These are phyloP conservation scores for Paraescarpia echinospica DNA, from an alignment of 1,140 invertebrate species.

Conservation along the genomic window DNA sequence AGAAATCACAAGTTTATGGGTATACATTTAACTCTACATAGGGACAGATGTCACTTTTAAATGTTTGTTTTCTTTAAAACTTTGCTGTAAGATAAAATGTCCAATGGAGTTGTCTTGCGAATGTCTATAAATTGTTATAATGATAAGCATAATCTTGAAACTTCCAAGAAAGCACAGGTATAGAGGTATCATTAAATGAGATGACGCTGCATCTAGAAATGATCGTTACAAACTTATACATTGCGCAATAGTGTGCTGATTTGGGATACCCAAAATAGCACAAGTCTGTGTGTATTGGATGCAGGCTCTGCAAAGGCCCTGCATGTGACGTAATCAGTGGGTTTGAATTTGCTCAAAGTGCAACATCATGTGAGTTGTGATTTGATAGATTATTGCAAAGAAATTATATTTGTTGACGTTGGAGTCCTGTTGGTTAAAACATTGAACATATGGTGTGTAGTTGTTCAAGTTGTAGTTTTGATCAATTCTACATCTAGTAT, in stretches of 20 bases:
- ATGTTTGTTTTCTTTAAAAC: too few relatives aligned
- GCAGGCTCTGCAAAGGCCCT: too few relatives aligned
- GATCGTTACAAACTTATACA: neutral
- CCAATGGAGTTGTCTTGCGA: too few relatives aligned
- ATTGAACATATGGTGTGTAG: neutral
- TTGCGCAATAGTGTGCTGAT: neutral
- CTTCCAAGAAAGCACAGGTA: neutral
- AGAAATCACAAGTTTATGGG: too few relatives aligned
- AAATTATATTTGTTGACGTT: neutral
- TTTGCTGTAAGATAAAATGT: too few relatives aligned
- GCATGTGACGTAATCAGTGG: neutral
- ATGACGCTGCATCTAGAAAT: neutral
- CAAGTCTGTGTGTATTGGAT: neutral
- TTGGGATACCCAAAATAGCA: neutral
- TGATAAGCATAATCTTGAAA: neutral
- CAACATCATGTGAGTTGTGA: neutral
- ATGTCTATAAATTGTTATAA: too few relatives aligned
- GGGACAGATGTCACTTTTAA: too few relatives aligned
- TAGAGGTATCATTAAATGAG: neutral
- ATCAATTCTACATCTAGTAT: neutral
- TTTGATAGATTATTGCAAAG: neutral
- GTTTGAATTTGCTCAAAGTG: neutral
- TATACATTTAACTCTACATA: too few relatives aligned
- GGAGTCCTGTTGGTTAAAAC: neutral
- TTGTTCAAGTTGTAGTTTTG: neutral